Conservation (phyloP, 2,113 vertebrate genomes). For the Boulengeromyrus knoepffleri region DNA sequence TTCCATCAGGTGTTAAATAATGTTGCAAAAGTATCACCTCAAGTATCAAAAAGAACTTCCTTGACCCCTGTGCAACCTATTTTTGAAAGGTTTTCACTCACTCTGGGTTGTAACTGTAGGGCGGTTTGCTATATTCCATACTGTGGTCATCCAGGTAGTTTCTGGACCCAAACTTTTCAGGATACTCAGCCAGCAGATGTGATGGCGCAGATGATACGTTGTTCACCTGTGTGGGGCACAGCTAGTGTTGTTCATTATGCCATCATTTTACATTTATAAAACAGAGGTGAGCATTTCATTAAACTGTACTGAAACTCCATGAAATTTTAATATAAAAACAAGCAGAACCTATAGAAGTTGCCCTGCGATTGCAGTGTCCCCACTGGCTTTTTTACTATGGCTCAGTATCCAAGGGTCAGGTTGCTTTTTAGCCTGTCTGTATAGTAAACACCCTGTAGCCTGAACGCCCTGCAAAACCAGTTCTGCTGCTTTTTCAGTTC, state of each 20-base stretch:
- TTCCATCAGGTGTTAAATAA: not conserved
- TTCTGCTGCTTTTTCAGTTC: constrained; percentile 25
- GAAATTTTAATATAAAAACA: not conserved
- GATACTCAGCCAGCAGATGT: not conserved
- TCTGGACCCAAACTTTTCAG: not conserved
- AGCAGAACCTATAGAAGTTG: not conserved
- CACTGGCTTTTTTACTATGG: not conserved
- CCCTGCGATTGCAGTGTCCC: not conserved
- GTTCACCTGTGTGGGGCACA: not conserved
- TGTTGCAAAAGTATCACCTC: not conserved
- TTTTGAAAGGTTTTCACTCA: not conserved
- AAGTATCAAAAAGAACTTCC: not conserved
- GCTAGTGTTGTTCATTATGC: not conserved
- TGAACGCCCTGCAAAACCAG: constrained; percentile 33
- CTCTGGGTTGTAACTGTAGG: not conserved
- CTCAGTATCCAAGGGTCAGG: constrained; percentile 17
- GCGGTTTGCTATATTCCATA: not conserved
- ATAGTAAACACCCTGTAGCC: not conserved
- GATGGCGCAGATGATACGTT: not conserved
- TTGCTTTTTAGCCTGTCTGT: constrained; percentile 12
- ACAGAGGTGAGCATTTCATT: not conserved
- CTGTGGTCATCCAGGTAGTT: not conserved
- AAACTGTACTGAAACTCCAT: not conserved
- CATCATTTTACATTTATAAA: not conserved
- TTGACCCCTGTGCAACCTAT: not conserved